Percentiles rank a stretch among this genome's conserved stretches.
Conservation (phyloP, 2,797 vertebrate species). For the Poeciliopsis presidionis region DNA sequence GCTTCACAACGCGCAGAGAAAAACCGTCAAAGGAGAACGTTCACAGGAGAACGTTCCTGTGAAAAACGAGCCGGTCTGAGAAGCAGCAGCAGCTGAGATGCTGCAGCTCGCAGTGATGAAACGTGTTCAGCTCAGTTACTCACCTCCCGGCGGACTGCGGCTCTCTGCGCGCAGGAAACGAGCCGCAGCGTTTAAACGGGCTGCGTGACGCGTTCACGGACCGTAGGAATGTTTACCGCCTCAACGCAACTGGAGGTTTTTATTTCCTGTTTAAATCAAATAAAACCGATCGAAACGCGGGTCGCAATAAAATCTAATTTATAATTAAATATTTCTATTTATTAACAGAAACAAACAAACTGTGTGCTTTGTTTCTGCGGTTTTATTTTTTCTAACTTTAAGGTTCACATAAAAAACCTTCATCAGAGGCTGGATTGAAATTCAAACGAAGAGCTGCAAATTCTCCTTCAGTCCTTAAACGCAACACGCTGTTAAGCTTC, state of each 20-base stretch:
- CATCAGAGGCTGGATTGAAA: not conserved
- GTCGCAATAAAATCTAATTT: not conserved
- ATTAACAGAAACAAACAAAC: too few relatives aligned
- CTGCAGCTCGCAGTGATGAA: too few relatives aligned
- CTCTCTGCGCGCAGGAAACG: conserved; percentile 8
- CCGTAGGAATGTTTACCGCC: not conserved
- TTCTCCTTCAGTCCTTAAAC: not conserved
- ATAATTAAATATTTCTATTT: not conserved
- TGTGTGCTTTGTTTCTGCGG: too few relatives aligned
- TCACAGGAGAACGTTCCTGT: too few relatives aligned
- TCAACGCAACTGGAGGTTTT: too few relatives aligned
- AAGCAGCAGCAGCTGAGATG: too few relatives aligned
- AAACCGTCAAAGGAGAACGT: too few relatives aligned
- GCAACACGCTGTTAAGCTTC: not conserved
- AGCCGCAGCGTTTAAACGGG: conserved; percentile 1
- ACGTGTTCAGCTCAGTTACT: not conserved
- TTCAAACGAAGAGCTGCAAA: not conserved
- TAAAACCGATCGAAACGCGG: not conserved
- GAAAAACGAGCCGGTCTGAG: too few relatives aligned
- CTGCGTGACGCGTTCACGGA: conserved; percentile 18
- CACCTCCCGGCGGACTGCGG: conserved; percentile 35
- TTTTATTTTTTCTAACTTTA: not conserved
- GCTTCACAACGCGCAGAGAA: too few relatives aligned
- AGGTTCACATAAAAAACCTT: not conserved
- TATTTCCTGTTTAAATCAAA: not conserved